These are phyloP conservation scores for Andrena bicolor DNA, from an alignment of 2,888 invertebrate genomes.

Conservation along the genomic window DNA sequence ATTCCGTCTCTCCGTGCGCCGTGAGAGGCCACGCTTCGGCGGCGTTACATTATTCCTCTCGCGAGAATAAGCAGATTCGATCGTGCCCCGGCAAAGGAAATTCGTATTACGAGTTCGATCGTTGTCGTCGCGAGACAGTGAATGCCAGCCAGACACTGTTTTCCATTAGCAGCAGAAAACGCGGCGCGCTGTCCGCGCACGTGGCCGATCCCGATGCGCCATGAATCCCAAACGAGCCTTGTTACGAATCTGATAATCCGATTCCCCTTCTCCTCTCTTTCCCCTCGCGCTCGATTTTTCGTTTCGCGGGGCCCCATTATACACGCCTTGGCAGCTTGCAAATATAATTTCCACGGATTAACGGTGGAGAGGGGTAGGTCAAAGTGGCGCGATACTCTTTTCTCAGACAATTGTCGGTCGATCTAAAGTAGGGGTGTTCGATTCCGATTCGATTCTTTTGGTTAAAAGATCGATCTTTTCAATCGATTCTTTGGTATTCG, in stretches of 20 bases:
- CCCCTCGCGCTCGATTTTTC: conserved; percentile 1
- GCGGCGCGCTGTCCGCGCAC: conserved; percentile 40
- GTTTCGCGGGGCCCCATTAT: conserved; percentile 14
- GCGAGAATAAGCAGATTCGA: conserved; percentile 71
- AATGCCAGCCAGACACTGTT: conserved; percentile 62
- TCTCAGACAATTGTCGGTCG: background rate
- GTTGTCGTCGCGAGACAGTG: conserved; percentile 53
- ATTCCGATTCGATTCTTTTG: too few relatives aligned
- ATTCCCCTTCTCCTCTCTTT: conserved; percentile 7
- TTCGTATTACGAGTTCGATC: conserved; percentile 71
- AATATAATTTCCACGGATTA: conserved; percentile 15
- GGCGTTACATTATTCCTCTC: conserved; percentile 66
- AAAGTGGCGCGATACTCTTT: background rate
- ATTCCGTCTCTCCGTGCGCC: conserved; percentile 51
- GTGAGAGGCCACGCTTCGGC: conserved; percentile 41
- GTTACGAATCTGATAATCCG: conserved; percentile 40
- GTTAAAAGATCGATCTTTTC: too few relatives aligned
- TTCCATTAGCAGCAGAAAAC: conserved; percentile 56
- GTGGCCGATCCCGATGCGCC: conserved; percentile 30
- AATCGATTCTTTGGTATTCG: too few relatives aligned
- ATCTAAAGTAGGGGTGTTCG: too few relatives aligned
- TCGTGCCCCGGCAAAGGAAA: conserved; percentile 75
- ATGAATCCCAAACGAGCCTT: conserved; percentile 48
- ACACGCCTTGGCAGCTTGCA: background rate
- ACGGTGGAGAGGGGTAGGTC: background rate